phyloP scores from a whole-genome alignment of 1,140 invertebrate species.

The Heliconius nattereri region DNA sequence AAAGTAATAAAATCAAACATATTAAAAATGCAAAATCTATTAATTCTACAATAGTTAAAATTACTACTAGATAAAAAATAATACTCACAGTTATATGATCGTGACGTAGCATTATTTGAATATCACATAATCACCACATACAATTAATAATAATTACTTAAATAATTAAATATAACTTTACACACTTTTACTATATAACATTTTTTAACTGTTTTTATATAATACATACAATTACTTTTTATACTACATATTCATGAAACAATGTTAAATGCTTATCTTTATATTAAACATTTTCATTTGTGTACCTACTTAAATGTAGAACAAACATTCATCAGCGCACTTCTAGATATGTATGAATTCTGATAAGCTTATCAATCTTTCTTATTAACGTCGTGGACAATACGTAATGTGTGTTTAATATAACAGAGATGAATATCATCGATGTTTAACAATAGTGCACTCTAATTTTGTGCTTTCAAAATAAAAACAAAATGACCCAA shows the following conservation, averaged over 20 bases:
- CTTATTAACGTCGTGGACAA: constrained; percentile 32
- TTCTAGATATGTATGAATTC: constrained; percentile 24
- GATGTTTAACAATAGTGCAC: background rate
- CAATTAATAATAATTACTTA: background rate
- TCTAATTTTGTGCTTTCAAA: background rate
- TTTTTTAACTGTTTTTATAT: too few species aligned
- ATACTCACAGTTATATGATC: background rate
- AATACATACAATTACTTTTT: too few species aligned
- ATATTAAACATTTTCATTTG: constrained; percentile 3
- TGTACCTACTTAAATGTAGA: constrained; percentile 5
- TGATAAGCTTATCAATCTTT: constrained; percentile 47
- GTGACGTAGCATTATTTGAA: background rate
- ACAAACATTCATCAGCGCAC: background rate
- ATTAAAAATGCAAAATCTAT: too few species aligned
- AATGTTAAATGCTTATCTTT: constrained; percentile 11
- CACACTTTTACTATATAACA: background rate
- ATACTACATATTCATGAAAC: background rate
- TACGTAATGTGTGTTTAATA: constrained; percentile 30
- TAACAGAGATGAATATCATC: constrained; percentile 13
- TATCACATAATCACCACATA: background rate
- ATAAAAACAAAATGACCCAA: constrained; percentile 52
- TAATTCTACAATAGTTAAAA: too few species aligned
- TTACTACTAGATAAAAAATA: too few species aligned
- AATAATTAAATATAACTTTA: background rate
- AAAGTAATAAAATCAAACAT: too few species aligned